Conservation (phyloP, 1,140 invertebrate species). For the Lucilia sericata region DNA sequence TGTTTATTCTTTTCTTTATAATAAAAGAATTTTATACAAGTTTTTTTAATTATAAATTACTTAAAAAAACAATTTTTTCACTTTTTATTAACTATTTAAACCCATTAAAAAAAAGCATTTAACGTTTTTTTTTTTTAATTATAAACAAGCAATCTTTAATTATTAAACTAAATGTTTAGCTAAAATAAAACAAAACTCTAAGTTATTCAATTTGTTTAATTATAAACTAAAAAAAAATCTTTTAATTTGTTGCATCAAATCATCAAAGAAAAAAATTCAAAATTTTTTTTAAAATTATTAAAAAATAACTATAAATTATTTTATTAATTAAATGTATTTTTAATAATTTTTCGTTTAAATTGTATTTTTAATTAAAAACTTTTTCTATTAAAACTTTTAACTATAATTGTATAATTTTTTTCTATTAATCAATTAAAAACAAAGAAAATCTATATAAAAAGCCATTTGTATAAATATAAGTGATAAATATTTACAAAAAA, state of each 20-base stretch:
- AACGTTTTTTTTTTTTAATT: background rate
- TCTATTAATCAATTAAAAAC: constrained; percentile 20
- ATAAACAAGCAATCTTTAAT: background rate
- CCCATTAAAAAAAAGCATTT: background rate
- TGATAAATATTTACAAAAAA: constrained; percentile 44
- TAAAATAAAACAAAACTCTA: background rate
- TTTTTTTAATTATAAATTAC: background rate
- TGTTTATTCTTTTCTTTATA: background rate
- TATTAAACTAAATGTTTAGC: constrained; percentile 2
- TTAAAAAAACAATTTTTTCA: background rate
- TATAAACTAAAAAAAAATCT: background rate
- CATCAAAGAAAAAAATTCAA: background rate
- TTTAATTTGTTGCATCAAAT: background rate
- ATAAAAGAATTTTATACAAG: background rate
- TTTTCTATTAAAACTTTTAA: background rate
- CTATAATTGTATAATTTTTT: constrained; percentile 18
- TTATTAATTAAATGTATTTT: background rate
- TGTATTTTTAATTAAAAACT: background rate
- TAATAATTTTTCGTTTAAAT: background rate
- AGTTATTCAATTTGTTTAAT: background rate
- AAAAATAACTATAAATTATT: background rate
- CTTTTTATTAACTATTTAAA: background rate
- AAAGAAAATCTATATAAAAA: constrained; percentile 30
- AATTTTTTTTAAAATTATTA: background rate
- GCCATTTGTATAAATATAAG: constrained; percentile 41